A percentile compares a stretch with the other conserved stretches of the same genome.
These are phyloP conservation scores for Dipodomys spectabilis DNA, from an alignment of 2,113 vertebrate species.

Conservation along the genomic window DNA sequence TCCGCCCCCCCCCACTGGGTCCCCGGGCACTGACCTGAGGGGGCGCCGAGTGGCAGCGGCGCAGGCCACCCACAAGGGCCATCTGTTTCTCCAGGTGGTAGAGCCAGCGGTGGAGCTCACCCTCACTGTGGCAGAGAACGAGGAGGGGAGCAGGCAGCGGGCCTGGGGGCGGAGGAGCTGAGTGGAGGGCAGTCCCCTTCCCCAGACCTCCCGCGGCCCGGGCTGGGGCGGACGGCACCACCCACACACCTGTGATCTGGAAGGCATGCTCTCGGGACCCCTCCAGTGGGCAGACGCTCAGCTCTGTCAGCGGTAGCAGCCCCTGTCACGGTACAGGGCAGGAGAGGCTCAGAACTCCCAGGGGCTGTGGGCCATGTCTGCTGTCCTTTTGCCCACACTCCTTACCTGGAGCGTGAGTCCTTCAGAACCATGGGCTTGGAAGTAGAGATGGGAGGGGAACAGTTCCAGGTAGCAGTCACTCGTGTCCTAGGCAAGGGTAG, in stretches of 20 bases:
- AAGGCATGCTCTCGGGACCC: constrained; percentile 89
- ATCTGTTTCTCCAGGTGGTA: constrained; percentile 94
- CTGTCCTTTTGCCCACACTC: neutral
- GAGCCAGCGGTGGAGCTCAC: constrained; percentile 93
- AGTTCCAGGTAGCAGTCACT: constrained; percentile 96
- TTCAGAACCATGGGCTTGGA: constrained; percentile 91
- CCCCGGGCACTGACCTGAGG: constrained; percentile 80
- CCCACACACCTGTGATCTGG: constrained; percentile 92
- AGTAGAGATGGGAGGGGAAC: constrained; percentile 96
- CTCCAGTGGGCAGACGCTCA: constrained; percentile 88
- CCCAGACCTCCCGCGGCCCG: neutral
- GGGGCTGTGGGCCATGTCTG: accelerated
- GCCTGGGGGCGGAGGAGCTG: constrained; percentile 83
- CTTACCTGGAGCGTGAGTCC: constrained; percentile 95
- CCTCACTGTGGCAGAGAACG: constrained; percentile 91
- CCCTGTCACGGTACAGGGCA: constrained; percentile 85
- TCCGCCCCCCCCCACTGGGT: accelerated
- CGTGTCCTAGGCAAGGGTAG: constrained; percentile 88
- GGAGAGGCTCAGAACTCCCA: neutral
- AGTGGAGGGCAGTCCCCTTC: neutral
- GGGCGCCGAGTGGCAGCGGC: constrained; percentile 54
- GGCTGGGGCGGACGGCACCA: neutral
- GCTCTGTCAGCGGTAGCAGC: constrained; percentile 93
- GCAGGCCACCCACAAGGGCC: constrained; percentile 88
- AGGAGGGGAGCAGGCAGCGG: constrained; percentile 93